phyloP scores from a whole-genome alignment of 2,113 vertebrate genomes.

The Phylloscopus trochilus region DNA sequence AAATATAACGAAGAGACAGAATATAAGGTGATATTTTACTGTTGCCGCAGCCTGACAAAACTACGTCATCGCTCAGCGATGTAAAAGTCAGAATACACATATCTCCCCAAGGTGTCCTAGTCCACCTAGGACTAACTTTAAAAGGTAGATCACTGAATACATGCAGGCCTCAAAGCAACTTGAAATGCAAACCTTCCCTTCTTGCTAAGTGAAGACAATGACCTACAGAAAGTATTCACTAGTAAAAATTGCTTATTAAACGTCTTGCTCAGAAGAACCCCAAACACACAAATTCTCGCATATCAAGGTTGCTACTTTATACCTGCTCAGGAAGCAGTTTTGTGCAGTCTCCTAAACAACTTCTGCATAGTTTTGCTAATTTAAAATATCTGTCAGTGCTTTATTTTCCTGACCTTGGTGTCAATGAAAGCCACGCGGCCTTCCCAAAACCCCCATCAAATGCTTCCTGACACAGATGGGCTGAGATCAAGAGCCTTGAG shows the following conservation, averaged over 20 bases:
- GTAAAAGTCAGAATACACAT: neutral
- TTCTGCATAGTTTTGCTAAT: neutral
- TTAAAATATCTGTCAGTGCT: neutral
- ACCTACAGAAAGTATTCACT: neutral
- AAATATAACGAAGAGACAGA: neutral
- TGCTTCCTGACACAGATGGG: neutral
- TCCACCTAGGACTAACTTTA: neutral
- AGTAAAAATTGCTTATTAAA: neutral
- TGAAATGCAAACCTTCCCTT: neutral
- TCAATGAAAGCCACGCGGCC: fast-evolving
- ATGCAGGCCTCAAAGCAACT: neutral
- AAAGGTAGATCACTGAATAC: neutral
- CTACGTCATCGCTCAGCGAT: neutral
- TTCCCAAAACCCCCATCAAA: neutral
- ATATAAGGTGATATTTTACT: neutral
- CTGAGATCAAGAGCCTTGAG: neutral
- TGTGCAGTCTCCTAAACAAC: neutral
- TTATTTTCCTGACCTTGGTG: neutral
- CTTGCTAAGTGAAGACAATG: neutral
- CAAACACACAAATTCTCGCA: neutral
- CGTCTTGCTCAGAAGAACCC: neutral
- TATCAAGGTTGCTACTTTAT: neutral
- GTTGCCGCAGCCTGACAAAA: neutral
- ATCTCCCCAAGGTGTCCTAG: neutral
- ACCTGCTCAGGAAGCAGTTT: neutral